Conservation (phyloP, 2,797 vertebrate genomes). For the Macroramphosus scolopax region DNA sequence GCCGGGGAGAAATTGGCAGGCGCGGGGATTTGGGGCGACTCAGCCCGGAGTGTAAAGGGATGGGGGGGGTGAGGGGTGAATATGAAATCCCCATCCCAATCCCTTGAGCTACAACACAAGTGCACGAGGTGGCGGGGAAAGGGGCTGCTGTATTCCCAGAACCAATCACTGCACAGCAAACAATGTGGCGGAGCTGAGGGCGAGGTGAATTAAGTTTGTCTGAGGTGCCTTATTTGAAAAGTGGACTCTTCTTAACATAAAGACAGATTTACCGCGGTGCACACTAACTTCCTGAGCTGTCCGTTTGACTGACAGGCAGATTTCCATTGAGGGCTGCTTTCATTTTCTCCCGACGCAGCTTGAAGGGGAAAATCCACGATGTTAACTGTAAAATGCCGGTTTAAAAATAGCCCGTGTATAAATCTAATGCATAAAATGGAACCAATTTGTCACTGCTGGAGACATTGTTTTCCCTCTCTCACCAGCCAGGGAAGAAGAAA, state of each 20-base stretch:
- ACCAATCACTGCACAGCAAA: slow-evolving; percentile 70
- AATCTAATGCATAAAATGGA: slow-evolving; percentile 61
- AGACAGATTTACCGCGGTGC: slow-evolving; percentile 37
- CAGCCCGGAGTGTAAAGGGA: slow-evolving; percentile 17
- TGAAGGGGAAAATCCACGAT: slow-evolving; percentile 33
- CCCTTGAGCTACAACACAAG: slow-evolving; percentile 49
- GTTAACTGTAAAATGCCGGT: slow-evolving; percentile 40
- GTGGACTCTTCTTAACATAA: slow-evolving; percentile 46
- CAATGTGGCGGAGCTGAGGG: slow-evolving; percentile 50
- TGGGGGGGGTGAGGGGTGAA: slow-evolving; percentile 43
- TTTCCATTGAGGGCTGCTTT: slow-evolving; percentile 46
- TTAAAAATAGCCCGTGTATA: slow-evolving; percentile 71
- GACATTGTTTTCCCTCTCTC: slow-evolving; percentile 55
- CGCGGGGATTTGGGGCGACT: slow-evolving; percentile 40
- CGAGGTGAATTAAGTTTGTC: slow-evolving; percentile 61
- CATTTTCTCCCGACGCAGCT: slow-evolving; percentile 46
- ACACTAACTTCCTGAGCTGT: slow-evolving; percentile 47
- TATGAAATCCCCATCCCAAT: slow-evolving; percentile 48
- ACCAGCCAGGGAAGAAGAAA: slow-evolving; percentile 28
- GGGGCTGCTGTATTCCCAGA: slow-evolving; percentile 61
- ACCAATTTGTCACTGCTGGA: slow-evolving; percentile 67
- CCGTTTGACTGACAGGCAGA: slow-evolving; percentile 58
- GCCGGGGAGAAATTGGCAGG: slow-evolving; percentile 31
- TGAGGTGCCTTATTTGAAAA: slow-evolving; percentile 54
- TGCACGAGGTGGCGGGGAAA: slow-evolving; percentile 44